A percentile compares a stretch with the other conserved stretches of the same genome.
These are phyloP conservation scores for Brachyistius frenatus DNA, from an alignment of 2,113 vertebrate genomes.

Conservation along the genomic window DNA sequence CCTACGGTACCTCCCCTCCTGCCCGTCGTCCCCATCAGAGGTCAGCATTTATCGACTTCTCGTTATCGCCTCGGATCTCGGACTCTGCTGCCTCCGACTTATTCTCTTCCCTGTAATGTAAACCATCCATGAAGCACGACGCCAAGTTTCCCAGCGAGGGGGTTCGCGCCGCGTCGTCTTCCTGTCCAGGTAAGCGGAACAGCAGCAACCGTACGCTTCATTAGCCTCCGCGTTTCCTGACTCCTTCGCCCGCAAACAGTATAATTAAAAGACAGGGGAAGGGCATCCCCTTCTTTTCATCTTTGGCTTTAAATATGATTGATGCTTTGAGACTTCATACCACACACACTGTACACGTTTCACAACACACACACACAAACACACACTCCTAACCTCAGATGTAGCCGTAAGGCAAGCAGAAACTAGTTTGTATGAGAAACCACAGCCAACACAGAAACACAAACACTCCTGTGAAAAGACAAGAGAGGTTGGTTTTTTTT, in stretches of 20 bases:
- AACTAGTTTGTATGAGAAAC: conserved; percentile 69
- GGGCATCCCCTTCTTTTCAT: conserved; percentile 71
- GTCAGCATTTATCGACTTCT: too few species aligned
- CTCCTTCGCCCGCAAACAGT: conserved; percentile 45
- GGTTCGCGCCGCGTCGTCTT: conserved; percentile 8
- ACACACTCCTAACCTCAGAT: conserved; percentile 53
- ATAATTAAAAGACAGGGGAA: conserved; percentile 68
- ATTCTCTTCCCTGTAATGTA: not conserved
- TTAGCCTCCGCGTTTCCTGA: conserved; percentile 63
- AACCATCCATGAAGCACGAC: conserved; percentile 21
- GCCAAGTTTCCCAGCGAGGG: not conserved
- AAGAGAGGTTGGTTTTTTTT: not conserved
- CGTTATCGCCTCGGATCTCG: too few species aligned
- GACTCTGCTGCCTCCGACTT: too few species aligned
- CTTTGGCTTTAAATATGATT: conserved; percentile 73
- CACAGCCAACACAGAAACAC: conserved; percentile 53
- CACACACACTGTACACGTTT: conserved; percentile 45
- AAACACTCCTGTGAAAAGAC: conserved; percentile 60
- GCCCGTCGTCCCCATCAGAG: not conserved
- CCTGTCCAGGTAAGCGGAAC: conserved; percentile 44
- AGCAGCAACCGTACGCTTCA: conserved; percentile 47
- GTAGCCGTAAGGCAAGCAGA: conserved; percentile 59
- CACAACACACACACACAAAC: conserved; percentile 1
- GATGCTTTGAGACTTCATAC: conserved; percentile 61
- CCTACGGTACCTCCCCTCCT: not conserved